Base-by-base conservation (phyloP, 2,797 vertebrate genomes). In the Cirrhinus molitorella region DNA sequence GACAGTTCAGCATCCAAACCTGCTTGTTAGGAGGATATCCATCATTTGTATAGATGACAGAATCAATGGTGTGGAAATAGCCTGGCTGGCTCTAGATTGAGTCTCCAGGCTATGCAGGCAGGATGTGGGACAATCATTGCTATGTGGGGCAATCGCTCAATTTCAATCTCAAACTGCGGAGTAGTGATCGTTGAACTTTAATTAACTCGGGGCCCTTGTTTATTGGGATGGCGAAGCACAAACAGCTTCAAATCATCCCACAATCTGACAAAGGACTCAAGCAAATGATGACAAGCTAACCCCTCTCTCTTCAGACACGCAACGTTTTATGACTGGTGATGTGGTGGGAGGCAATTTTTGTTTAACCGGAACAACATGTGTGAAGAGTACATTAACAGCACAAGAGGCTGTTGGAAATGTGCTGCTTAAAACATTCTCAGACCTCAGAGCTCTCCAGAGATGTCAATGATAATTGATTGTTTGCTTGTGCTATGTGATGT, bases 41-140 rank as follows among this genome's bases (percentile, higher is more conserved):
- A 94, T 96, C 94, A 94, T 94, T 93, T 90, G 93, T 93, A 92
- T 93, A 93, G 92, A 95, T 95, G 95, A 95, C 95, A 94, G 93
- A 96, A 96, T 96, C 95, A 91, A 96, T 96, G 94, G 90, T 89
- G 95, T 94, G 94, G 95, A 96, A 96, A 96, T 95, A 94, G 95
- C 93, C 92, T 88, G 85, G 93, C 92, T 88, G 88, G 89, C 92
- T 89, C 91, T 93, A 92, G 92, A 92, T 93, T 94, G 92, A 94
- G 95, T 94, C 96, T 95, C 92, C 91, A 77, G 90, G 96, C 93
- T 92, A 92, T 91, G 83, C 91, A 91, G 90, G 92, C 93, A 93
- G 93, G 93, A 94, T 92, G 90, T 90, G 92, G 92, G 91, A 91
- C 88, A 90, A 88, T 89, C 85, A 89, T 91, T 92, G 92, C 89